Evolutionary conservation across 2,113 vertebrate genomes (phyloP).

Genomic region (Tyrannus savana): DNA sequence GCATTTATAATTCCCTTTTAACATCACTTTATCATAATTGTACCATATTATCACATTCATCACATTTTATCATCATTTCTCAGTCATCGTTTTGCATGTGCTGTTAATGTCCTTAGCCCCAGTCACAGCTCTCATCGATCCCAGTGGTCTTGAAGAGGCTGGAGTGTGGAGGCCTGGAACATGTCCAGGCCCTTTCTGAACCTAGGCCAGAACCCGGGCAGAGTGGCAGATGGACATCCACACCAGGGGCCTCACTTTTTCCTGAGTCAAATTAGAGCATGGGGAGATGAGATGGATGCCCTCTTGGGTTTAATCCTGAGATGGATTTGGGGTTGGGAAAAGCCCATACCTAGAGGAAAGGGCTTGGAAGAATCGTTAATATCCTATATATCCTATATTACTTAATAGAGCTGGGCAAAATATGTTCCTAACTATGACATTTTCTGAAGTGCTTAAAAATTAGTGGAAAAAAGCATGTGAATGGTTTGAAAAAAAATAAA

Average conservation of each 20-base stretch:
- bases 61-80: neutral
- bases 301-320: neutral
- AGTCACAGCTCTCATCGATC: neutral
- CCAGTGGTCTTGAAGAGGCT: neutral
- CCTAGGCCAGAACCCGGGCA: neutral
- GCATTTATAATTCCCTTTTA: conserved; percentile 8
- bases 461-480: neutral
- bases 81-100: neutral
- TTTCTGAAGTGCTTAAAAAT: neutral
- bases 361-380: neutral
- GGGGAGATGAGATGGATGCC: neutral
- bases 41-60: neutral
- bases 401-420: neutral
- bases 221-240: neutral
- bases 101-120: neutral
- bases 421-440: neutral
- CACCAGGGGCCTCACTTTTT: neutral
- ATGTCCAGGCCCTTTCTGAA: neutral
- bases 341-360: neutral
- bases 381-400: neutral
- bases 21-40: neutral
- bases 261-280: neutral
- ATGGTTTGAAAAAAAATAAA: neutral
- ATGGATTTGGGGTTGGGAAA: neutral
- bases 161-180: neutral